Conservation (phyloP, 2,113 vertebrate genomes). For the Plecotus auritus region DNA sequence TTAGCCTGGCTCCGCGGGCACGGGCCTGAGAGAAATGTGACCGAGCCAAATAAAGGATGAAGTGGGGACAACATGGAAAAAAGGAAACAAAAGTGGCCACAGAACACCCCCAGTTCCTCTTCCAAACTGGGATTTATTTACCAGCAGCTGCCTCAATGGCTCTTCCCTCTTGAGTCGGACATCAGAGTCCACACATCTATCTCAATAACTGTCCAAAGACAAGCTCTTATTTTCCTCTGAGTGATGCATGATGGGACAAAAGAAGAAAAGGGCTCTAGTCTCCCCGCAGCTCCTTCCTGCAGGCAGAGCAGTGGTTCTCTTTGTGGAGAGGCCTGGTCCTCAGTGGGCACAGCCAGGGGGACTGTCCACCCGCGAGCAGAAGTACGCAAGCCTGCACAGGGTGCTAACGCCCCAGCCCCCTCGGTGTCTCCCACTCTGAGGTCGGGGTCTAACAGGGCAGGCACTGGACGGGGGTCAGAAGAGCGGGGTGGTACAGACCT, state of each 20-base stretch:
- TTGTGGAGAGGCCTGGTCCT: neutral
- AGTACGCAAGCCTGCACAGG: too few relatives aligned
- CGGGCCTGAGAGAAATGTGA: neutral
- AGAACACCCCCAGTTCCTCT: neutral
- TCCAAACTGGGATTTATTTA: neutral
- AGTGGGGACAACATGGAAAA: neutral
- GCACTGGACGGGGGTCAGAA: neutral
- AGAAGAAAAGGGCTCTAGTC: neutral
- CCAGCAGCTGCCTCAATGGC: neutral
- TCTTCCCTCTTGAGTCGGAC: neutral
- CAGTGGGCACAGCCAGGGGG: neutral
- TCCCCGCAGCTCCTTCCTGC: neutral
- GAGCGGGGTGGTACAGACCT: conserved; percentile 82
- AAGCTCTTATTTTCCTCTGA: conserved; percentile 19
- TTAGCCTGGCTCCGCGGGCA: neutral
- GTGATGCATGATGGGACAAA: conserved; percentile 19
- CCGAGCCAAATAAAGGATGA: neutral
- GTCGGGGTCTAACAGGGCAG: neutral
- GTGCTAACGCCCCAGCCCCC: neutral
- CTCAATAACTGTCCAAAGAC: conserved; percentile 22
- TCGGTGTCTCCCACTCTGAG: neutral
- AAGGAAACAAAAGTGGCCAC: neutral
- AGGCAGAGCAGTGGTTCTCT: neutral
- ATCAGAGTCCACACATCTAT: conserved; percentile 23
- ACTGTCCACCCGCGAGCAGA: neutral